phyloP scores from a whole-genome alignment of 1,140 invertebrate genomes.

The Cherax destructor region DNA sequence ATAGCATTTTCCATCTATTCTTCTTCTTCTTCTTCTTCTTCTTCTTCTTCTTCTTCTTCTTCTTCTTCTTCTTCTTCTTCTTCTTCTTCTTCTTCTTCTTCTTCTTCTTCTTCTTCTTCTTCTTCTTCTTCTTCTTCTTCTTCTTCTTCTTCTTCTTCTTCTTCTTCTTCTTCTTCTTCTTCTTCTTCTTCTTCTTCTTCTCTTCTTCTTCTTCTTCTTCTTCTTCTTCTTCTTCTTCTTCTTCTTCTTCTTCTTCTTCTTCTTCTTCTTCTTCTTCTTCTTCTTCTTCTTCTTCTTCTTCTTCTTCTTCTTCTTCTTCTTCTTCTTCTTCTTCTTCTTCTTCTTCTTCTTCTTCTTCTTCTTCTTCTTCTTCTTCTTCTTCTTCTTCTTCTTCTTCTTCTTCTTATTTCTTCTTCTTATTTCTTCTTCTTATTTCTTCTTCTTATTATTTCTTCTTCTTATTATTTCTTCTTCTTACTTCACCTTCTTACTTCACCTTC shows the following conservation, averaged over 20 bases:
- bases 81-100: background rate
- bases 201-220: background rate
- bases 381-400: background rate
- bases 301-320: background rate
- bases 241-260: background rate
- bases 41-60: background rate
- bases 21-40: background rate
- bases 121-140: background rate
- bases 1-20: too few relatives aligned
- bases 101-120: background rate
- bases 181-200: background rate
- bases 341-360: too few relatives aligned
- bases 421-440: background rate
- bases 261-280: background rate
- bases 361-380: background rate
- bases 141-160: background rate
- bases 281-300: background rate
- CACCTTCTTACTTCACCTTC: background rate
- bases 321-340: background rate
- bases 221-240: background rate
- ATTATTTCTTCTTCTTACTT: background rate
- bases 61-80: background rate
- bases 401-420: too few relatives aligned
- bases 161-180: background rate
- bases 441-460: background rate